Evolutionary conservation across 2,797 vertebrate species (phyloP).

Genomic region (Tragopan temminckii): DNA sequence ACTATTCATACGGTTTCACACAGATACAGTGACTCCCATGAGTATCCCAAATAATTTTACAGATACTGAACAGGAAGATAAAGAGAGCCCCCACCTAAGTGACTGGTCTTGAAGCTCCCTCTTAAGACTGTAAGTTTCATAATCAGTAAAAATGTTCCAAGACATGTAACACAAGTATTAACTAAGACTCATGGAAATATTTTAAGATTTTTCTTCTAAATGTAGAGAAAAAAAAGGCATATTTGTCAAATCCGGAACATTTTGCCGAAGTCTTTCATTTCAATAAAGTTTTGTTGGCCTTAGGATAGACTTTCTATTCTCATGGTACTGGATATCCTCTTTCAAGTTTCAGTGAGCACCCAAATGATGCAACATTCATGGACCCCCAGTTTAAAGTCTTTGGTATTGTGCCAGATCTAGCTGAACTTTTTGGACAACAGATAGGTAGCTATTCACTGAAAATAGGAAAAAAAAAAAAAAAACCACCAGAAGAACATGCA

Average conservation of each 20-base stretch:
- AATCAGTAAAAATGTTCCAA: background rate
- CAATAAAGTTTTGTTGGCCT: background rate
- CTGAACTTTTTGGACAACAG: background rate
- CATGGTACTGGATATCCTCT: background rate
- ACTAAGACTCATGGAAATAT: background rate
- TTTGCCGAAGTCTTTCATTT: background rate
- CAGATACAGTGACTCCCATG: background rate
- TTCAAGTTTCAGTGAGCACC: background rate
- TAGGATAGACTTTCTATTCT: background rate
- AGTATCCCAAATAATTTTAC: background rate
- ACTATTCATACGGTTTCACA: background rate
- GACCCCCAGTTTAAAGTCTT: background rate
- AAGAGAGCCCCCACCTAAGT: background rate
- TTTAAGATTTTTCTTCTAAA: background rate
- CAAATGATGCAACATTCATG: background rate
- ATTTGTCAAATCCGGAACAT: background rate
- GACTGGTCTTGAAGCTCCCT: background rate
- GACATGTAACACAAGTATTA: background rate
- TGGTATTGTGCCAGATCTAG: background rate
- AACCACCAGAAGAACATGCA: background rate
- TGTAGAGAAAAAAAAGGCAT: background rate
- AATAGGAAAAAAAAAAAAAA: background rate
- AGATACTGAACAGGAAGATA: rapidly evolving
- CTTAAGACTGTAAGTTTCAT: background rate
- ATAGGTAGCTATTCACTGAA: background rate